Evolutionary conservation across 2,797 vertebrate species (phyloP).

Genomic region (Diceros bicornis): DNA sequence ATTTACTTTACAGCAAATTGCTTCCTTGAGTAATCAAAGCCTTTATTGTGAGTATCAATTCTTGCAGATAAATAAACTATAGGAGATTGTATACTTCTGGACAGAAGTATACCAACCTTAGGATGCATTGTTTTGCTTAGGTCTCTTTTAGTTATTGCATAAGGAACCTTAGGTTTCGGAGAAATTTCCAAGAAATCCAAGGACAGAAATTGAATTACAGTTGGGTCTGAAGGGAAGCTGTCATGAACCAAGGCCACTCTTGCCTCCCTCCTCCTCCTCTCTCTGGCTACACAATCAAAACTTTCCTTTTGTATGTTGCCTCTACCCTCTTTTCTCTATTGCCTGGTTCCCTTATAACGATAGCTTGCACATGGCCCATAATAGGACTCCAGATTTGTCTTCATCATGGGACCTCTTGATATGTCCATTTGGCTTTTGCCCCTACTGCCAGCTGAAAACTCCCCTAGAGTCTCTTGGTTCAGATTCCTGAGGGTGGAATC

Average conservation of each 20-base stretch:
- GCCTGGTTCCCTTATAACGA: background rate
- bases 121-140: background rate
- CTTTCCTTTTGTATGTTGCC: background rate
- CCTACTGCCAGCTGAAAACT: background rate
- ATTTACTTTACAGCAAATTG: background rate
- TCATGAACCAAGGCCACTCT: background rate
- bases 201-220: background rate
- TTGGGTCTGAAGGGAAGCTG: background rate
- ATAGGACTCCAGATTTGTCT: background rate
- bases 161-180: background rate
- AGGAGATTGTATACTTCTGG: background rate
- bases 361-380: rapidly evolving
- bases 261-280: background rate
- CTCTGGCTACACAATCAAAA: background rate
- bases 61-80: background rate
- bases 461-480: background rate
- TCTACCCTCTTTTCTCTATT: background rate
- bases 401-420: background rate
- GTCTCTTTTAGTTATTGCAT: background rate
- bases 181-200: slow-evolving; percentile 13
- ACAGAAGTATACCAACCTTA: background rate
- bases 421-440: background rate
- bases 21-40: background rate
- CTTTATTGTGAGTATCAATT: background rate
- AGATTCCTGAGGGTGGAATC: background rate